A percentile compares a stretch with the other conserved stretches of the same genome.
phyloP scores from a whole-genome alignment of 2,113 vertebrate genomes.

The Saguinus midas region DNA sequence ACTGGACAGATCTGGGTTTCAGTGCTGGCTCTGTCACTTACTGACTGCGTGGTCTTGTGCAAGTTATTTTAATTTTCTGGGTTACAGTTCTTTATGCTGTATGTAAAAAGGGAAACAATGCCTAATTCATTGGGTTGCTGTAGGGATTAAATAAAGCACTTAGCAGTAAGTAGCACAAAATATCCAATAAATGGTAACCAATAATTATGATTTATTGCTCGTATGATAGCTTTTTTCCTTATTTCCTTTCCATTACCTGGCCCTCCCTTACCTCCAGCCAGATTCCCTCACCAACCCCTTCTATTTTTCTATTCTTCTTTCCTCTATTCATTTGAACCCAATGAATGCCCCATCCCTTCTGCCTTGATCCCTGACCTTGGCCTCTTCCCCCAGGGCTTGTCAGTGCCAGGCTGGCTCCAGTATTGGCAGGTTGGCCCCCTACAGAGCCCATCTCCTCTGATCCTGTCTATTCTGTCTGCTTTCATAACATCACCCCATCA shows the following conservation, averaged over 20 bases:
- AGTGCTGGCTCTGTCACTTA: background rate
- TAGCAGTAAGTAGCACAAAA: background rate
- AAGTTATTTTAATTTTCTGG: background rate
- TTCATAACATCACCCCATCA: conserved; percentile 57
- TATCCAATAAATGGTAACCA: background rate
- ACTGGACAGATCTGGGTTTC: background rate
- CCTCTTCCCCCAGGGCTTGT: conserved; percentile 69
- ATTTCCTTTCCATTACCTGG: background rate
- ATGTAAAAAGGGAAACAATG: background rate
- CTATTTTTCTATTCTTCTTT: background rate
- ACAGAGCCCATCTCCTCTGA: background rate
- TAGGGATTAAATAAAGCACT: background rate
- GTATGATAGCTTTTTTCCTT: background rate
- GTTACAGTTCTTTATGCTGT: background rate
- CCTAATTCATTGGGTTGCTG: background rate
- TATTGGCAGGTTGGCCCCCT: conserved; percentile 67
- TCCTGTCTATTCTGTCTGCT: conserved; percentile 22
- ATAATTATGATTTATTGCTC: background rate
- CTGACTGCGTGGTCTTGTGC: background rate
- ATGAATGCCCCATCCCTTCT: background rate
- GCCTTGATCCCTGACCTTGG: conserved; percentile 65
- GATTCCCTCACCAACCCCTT: background rate
- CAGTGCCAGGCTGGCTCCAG: conserved; percentile 40
- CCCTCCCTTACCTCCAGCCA: background rate
- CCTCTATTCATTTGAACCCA: background rate